phyloP scores from a whole-genome alignment of 1,140 invertebrate species.

The Agrypnia vestita region DNA sequence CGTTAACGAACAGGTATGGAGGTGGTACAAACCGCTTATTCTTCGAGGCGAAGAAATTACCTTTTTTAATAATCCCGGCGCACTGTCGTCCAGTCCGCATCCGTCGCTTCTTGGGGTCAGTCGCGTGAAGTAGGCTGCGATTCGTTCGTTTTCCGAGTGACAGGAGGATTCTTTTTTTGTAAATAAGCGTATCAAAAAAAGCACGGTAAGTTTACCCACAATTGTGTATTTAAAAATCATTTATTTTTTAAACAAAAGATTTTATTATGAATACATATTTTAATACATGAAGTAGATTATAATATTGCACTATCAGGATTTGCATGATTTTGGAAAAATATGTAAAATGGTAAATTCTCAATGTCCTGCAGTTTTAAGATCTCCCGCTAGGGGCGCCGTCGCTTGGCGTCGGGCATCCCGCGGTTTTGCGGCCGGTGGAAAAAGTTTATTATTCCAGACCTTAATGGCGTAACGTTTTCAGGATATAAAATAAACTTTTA shows the following conservation, averaged over 20 bases:
- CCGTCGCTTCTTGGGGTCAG: not conserved
- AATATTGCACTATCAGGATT: no score
- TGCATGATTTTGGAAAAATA: no score
- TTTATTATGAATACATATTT: no score
- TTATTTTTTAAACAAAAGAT: no score
- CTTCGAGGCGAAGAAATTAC: constrained; percentile 30
- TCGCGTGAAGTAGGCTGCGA: constrained; percentile 14
- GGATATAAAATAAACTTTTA: no score
- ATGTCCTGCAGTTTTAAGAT: no score
- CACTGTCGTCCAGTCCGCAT: constrained; percentile 22
- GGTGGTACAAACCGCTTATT: constrained; percentile 14
- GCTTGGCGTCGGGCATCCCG: no score
- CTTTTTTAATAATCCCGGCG: constrained; percentile 24
- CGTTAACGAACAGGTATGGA: constrained; percentile 3
- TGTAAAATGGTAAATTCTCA: no score
- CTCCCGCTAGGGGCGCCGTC: no score
- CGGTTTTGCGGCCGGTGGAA: no score
- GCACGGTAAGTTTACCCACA: constrained; percentile 10
- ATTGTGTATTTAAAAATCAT: not conserved
- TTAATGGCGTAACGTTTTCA: no score
- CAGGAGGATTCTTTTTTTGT: not conserved
- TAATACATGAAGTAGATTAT: not conserved
- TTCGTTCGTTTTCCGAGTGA: constrained; percentile 31
- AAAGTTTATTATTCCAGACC: no score
- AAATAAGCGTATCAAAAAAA: constrained; percentile 18